A percentile compares a stretch with the other conserved stretches of the same genome.
phyloP scores from a whole-genome alignment of 2,113 vertebrate species.

The Aviceda subcristata region DNA sequence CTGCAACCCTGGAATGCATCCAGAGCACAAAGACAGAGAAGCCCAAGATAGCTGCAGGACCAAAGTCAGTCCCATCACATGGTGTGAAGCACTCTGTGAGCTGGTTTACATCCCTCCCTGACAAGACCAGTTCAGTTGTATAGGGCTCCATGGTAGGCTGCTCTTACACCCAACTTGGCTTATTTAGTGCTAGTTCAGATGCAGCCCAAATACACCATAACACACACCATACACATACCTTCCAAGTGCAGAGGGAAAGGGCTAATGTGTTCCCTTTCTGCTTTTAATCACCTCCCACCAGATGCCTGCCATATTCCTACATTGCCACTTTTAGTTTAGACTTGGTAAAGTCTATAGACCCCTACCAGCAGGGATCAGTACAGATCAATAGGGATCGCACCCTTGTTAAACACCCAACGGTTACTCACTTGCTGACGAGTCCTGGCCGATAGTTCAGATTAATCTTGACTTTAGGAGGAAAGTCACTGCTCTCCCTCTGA shows the following conservation, averaged over 20 bases:
- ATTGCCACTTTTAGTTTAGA: neutral
- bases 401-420: neutral
- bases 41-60: slow-evolving; percentile 8
- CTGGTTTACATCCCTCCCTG: neutral
- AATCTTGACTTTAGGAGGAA: slow-evolving; percentile 62
- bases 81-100: neutral
- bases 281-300: neutral
- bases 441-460: slow-evolving; percentile 58
- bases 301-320: neutral
- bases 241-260: neutral
- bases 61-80: neutral
- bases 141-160: neutral
- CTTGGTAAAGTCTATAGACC: neutral
- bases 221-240: neutral
- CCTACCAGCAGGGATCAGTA: neutral
- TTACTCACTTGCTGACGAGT: slow-evolving; percentile 50
- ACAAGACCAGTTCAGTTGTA: neutral
- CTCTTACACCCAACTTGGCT: neutral
- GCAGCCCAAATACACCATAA: neutral
- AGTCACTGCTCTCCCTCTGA: slow-evolving; percentile 63
- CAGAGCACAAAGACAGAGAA: slow-evolving; percentile 10
- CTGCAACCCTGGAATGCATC: neutral
- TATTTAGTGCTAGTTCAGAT: neutral
- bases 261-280: neutral
- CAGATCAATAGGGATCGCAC: neutral